phyloP scores from a whole-genome alignment of 2,113 vertebrate species.

The Sapajus apella region DNA sequence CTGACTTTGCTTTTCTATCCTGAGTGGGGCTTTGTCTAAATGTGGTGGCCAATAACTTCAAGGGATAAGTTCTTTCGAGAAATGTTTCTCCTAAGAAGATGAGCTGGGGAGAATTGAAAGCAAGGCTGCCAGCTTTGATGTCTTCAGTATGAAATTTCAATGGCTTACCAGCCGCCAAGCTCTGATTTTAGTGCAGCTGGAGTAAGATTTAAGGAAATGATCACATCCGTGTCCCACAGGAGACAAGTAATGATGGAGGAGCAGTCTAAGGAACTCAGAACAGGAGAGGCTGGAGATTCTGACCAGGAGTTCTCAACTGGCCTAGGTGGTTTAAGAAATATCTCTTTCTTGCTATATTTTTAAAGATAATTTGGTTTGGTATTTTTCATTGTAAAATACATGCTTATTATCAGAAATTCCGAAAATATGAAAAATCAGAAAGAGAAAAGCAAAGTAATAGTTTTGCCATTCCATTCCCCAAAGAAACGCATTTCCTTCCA shows the following conservation, averaged over 20 bases:
- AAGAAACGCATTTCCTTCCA: neutral
- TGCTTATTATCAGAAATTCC: neutral
- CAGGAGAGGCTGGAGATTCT: neutral
- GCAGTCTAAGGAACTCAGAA: neutral
- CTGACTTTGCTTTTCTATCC: constrained; percentile 57
- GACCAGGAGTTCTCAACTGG: neutral
- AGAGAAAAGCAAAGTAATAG: neutral
- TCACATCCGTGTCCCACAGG: constrained; percentile 48
- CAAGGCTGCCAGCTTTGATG: constrained; percentile 83
- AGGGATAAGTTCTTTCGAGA: constrained; percentile 77
- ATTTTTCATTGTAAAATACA: neutral
- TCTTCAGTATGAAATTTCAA: constrained; percentile 83
- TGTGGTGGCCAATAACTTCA: constrained; percentile 76
- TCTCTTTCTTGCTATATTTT: neutral
- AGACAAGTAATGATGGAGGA: neutral
- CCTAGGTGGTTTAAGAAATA: neutral
- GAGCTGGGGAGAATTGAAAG: constrained; percentile 83
- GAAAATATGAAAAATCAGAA: neutral
- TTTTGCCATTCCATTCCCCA: neutral
- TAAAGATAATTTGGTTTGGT: neutral
- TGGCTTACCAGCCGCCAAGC: constrained; percentile 69
- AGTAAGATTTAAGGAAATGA: constrained; percentile 75
- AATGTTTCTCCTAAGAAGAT: constrained; percentile 82
- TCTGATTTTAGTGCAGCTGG: constrained; percentile 50
- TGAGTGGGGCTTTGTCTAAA: constrained; percentile 68